Evolutionary conservation across 92 coral and sea anemone species (phyloP).

Genomic region (Actinernus sp.): DNA sequence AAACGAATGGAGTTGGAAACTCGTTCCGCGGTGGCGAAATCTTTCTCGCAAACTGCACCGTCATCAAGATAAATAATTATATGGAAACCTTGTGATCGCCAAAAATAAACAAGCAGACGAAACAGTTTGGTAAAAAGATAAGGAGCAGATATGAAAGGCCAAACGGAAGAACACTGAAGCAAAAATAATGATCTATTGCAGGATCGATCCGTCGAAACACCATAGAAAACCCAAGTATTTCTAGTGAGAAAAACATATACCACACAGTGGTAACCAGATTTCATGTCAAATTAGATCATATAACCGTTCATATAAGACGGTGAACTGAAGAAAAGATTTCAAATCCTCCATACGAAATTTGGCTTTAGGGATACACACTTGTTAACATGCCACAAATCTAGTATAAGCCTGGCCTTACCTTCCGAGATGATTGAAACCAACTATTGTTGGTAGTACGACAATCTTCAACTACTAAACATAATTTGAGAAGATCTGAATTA

Average conservation of each 20-base stretch:
- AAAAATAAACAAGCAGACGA: too few species aligned
- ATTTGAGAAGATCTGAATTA: not conserved
- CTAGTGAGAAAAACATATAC: not conserved
- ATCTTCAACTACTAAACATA: not conserved
- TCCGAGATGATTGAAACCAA: not conserved
- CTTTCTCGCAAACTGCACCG: too few species aligned
- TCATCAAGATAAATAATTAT: too few species aligned
- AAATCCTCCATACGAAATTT: too few species aligned
- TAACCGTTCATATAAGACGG: not conserved
- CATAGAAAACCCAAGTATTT: slow-evolving; percentile 16
- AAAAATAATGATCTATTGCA: not conserved
- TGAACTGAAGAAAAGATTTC: not conserved
- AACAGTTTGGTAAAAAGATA: too few species aligned
- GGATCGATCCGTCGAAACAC: not conserved
- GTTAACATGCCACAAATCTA: slow-evolving; percentile 4
- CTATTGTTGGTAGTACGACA: not conserved
- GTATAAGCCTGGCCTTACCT: not conserved
- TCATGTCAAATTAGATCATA: slow-evolving; percentile 15
- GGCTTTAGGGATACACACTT: not conserved
- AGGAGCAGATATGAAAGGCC: slow-evolving; percentile 1
- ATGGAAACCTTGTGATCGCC: too few species aligned
- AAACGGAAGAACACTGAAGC: not conserved
- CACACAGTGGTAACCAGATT: slow-evolving; percentile 24
- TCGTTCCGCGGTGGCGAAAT: too few species aligned
- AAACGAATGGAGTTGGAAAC: too few species aligned